A percentile compares a stretch with the other conserved stretches of the same genome.
Conservation (phyloP, 1,140 invertebrate genomes). For the Ectropis grisescens region DNA sequence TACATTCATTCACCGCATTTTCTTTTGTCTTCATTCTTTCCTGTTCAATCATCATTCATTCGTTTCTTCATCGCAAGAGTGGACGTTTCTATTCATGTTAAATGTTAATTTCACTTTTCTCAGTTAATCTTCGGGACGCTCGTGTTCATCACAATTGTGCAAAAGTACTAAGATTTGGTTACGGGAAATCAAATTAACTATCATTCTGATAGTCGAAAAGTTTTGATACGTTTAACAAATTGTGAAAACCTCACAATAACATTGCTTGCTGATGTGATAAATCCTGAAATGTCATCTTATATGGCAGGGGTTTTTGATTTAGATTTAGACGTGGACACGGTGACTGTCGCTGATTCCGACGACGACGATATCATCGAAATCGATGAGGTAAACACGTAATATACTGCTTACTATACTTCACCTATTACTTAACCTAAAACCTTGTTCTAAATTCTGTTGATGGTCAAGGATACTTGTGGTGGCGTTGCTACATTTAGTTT, state of each 20-base stretch:
- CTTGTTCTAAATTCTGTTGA: conserved; percentile 25
- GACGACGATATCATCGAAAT: conserved; percentile 90
- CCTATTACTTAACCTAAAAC: conserved; percentile 47
- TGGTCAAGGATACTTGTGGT: conserved; percentile 34
- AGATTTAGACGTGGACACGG: conserved; percentile 81
- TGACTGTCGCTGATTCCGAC: conserved; percentile 80
- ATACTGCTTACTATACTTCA: conserved; percentile 12
- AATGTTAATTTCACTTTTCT: no score
- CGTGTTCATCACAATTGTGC: no score
- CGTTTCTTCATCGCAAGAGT: no score
- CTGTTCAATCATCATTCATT: no score
- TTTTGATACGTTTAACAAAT: no score
- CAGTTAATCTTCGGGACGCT: no score
- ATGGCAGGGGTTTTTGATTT: conserved; percentile 92
- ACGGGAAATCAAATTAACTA: no score
- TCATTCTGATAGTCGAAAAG: no score
- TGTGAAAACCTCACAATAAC: conserved; percentile 16
- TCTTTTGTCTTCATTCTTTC: no score
- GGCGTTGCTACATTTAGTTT: conserved; percentile 6
- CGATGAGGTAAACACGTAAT: conserved; percentile 78
- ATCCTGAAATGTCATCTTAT: conserved; percentile 69
- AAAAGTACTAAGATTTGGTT: no score
- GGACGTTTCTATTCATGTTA: no score
- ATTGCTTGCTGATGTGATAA: conserved; percentile 58
- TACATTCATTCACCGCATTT: no score